Percentiles rank a stretch among this genome's conserved stretches.
These are phyloP conservation scores for Drosophila suzukii DNA, from an alignment of 1,140 invertebrate genomes.

Conservation along the genomic window DNA sequence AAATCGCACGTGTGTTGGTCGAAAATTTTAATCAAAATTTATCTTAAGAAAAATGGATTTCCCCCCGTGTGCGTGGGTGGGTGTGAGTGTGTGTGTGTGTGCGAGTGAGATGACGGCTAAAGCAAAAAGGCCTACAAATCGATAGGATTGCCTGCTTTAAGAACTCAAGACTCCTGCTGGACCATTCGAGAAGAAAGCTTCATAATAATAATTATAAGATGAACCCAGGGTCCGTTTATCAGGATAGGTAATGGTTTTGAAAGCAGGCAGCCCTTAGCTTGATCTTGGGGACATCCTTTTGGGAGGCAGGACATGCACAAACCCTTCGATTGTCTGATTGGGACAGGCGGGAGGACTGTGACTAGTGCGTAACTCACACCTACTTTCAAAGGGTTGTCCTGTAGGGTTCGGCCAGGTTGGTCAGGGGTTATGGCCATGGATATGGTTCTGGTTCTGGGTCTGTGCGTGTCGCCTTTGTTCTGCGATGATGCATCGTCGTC, in stretches of 20 bases:
- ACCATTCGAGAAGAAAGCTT: constrained; percentile 28
- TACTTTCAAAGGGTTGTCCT: constrained; percentile 20
- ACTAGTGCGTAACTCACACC: constrained; percentile 46
- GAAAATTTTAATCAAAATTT: constrained; percentile 80
- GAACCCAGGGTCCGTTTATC: constrained; percentile 21
- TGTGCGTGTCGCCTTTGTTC: constrained; percentile 81
- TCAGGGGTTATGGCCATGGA: constrained; percentile 23
- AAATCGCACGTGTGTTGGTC: constrained; percentile 58
- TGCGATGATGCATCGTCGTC: constrained; percentile 79
- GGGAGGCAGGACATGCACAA: not conserved
- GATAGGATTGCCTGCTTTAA: constrained; percentile 69
- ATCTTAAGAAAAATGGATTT: constrained; percentile 79
- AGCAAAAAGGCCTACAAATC: constrained; percentile 58
- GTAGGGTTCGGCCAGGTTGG: constrained; percentile 6
- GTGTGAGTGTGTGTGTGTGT: constrained; percentile 5
- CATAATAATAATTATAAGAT: constrained; percentile 70
- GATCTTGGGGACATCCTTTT: constrained; percentile 5
- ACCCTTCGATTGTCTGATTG: constrained; percentile 53
- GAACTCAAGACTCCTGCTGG: constrained; percentile 52
- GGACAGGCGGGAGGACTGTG: constrained; percentile 1
- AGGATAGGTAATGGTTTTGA: not conserved
- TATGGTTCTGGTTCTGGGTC: constrained; percentile 48
- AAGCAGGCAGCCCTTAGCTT: not conserved
- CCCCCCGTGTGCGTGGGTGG: not conserved
- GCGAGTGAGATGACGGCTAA: constrained; percentile 61